A percentile compares a stretch with the other conserved stretches of the same genome.
These are phyloP conservation scores for Adelosebastes latens DNA, from an alignment of 2,797 vertebrate genomes.

Conservation along the genomic window DNA sequence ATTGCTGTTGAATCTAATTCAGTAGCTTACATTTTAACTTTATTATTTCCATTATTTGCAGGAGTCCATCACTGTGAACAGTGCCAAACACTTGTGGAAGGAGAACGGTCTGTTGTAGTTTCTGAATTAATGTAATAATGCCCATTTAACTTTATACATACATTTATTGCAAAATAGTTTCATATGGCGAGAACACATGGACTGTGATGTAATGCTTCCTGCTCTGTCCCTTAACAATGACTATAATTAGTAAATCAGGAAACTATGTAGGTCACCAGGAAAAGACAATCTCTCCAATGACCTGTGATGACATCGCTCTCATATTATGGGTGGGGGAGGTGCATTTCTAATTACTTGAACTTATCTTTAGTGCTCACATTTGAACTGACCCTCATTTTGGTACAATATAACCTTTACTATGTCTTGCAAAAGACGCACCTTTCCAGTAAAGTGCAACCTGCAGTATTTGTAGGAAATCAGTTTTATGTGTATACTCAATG, in stretches of 20 bases:
- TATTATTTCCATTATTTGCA: background rate
- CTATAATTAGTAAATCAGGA: slow-evolving; percentile 54
- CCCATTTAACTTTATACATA: background rate
- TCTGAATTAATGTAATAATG: background rate
- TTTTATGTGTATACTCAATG: background rate
- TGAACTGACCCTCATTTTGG: background rate
- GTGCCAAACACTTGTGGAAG: background rate
- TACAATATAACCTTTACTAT: background rate
- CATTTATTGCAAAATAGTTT: background rate
- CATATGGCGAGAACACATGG: background rate
- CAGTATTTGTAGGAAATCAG: background rate
- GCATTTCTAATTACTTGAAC: slow-evolving; percentile 18
- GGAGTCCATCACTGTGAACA: background rate
- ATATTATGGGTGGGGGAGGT: background rate
- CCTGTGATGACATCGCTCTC: slow-evolving; percentile 34
- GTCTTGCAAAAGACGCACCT: background rate
- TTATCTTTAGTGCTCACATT: slow-evolving; percentile 23
- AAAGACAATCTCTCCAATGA: slow-evolving; percentile 50
- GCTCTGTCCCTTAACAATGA: slow-evolving; percentile 14
- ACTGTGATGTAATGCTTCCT: slow-evolving; percentile 16
- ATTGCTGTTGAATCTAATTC: background rate
- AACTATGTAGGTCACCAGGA: slow-evolving; percentile 53
- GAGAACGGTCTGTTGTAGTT: background rate
- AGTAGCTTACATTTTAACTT: background rate
- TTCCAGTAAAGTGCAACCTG: background rate